Conservation (phyloP, 1,140 invertebrate species). For the Drosophila willistoni region DNA sequence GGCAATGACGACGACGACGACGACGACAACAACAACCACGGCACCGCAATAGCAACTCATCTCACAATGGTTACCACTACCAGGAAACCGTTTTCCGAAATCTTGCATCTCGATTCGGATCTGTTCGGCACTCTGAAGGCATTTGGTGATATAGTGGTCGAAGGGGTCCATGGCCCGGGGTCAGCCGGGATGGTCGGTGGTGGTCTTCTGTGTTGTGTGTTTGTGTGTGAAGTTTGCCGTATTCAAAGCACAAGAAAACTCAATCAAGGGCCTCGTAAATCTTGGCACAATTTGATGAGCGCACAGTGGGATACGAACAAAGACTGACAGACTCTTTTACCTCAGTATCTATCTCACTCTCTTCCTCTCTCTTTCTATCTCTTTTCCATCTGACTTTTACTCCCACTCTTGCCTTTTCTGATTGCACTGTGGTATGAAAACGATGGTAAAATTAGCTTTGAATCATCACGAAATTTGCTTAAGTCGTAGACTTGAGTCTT, state of each 20-base stretch:
- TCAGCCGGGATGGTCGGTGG: slow-evolving; percentile 47
- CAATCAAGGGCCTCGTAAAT: slow-evolving; percentile 79
- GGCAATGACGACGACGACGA: neutral
- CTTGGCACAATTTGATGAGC: slow-evolving; percentile 80
- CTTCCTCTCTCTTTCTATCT: neutral
- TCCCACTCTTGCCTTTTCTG: slow-evolving; percentile 3
- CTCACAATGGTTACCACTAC: slow-evolving; percentile 50
- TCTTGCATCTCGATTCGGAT: slow-evolving; percentile 30
- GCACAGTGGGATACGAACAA: slow-evolving; percentile 65
- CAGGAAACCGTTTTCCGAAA: slow-evolving; percentile 64
- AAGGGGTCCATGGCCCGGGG: too few relatives aligned
- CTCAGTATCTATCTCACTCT: too few relatives aligned
- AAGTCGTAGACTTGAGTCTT: too few relatives aligned
- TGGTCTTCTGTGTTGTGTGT: too few relatives aligned
- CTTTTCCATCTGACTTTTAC: neutral
- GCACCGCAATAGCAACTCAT: slow-evolving; percentile 7
- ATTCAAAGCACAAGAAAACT: slow-evolving; percentile 79
- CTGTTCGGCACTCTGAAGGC: slow-evolving; percentile 20
- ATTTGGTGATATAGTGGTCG: slow-evolving; percentile 54
- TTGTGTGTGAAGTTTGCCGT: slow-evolving; percentile 74
- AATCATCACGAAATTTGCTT: too few relatives aligned
- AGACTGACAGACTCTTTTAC: neutral
- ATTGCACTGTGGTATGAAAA: slow-evolving; percentile 1
- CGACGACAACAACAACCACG: slow-evolving; percentile 4
- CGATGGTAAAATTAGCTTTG: neutral